Evolutionary conservation across 2,797 vertebrate genomes (phyloP).

Genomic region (Stomatorhinus walkeri): DNA sequence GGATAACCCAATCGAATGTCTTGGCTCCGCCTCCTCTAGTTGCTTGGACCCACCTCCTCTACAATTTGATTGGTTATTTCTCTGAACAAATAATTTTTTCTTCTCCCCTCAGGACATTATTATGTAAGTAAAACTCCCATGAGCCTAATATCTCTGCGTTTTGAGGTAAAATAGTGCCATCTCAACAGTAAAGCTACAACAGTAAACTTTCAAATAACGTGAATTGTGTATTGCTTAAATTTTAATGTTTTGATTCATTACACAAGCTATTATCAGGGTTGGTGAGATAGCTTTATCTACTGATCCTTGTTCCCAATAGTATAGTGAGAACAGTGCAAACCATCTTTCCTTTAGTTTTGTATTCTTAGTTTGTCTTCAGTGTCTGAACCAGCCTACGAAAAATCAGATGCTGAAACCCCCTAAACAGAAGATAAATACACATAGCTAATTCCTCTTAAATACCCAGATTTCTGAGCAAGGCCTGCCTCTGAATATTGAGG

Average conservation of each 20-base stretch:
- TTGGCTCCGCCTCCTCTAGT: background rate
- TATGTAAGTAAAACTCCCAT: background rate
- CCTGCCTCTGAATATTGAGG: background rate
- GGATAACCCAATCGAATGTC: background rate
- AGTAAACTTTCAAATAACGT: background rate
- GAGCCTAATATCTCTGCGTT: background rate
- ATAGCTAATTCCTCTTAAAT: conserved; percentile 1
- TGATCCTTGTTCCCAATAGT: background rate
- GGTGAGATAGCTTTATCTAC: background rate
- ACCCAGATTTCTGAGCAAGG: background rate
- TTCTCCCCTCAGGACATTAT: background rate
- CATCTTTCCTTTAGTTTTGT: background rate
- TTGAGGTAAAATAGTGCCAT: background rate
- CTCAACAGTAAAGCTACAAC: background rate
- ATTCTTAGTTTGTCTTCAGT: background rate
- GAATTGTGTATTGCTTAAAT: background rate
- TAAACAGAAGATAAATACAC: background rate
- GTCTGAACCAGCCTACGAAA: background rate
- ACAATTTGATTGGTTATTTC: background rate
- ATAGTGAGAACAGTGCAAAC: background rate
- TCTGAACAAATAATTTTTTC: background rate
- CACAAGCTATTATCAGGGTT: background rate
- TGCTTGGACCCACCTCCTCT: background rate
- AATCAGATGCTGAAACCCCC: background rate
- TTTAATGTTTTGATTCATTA: background rate